These are phyloP conservation scores for Phrynocephalus vlangalii DNA, from an alignment of 2,797 vertebrate genomes.

Conservation along the genomic window DNA sequence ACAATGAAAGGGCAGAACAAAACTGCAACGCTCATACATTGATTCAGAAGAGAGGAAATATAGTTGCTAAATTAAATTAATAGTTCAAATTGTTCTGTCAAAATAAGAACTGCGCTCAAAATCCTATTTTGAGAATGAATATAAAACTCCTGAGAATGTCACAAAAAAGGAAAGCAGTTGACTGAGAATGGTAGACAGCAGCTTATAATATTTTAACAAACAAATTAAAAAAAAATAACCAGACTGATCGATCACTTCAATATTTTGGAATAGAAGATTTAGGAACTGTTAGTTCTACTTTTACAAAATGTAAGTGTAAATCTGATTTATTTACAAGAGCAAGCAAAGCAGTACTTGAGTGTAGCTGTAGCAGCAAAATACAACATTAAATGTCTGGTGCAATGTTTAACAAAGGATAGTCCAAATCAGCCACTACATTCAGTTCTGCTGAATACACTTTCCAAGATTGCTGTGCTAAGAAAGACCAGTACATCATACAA, in stretches of 20 bases:
- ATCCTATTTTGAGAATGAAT: neutral
- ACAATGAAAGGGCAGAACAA: neutral
- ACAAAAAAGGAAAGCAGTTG: neutral
- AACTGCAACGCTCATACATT: neutral
- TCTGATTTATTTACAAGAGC: neutral
- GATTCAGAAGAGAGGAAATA: too few species aligned
- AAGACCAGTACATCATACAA: neutral
- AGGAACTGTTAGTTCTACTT: neutral
- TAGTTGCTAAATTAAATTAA: neutral
- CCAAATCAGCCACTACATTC: neutral
- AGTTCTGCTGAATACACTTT: constrained; percentile 3
- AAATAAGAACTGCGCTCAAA: neutral
- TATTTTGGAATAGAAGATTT: neutral
- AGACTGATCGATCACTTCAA: neutral
- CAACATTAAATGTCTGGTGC: neutral
- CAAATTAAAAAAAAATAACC: neutral
- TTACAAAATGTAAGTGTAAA: neutral
- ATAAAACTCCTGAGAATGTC: neutral
- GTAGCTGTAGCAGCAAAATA: neutral
- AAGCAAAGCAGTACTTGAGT: neutral
- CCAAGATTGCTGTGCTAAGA: neutral
- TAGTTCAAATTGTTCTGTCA: neutral
- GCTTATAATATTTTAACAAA: neutral
- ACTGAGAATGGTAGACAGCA: neutral
- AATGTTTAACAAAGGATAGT: neutral